Conservation (phyloP, 2,113 vertebrate species). For the Cynopterus brachyotis region DNA sequence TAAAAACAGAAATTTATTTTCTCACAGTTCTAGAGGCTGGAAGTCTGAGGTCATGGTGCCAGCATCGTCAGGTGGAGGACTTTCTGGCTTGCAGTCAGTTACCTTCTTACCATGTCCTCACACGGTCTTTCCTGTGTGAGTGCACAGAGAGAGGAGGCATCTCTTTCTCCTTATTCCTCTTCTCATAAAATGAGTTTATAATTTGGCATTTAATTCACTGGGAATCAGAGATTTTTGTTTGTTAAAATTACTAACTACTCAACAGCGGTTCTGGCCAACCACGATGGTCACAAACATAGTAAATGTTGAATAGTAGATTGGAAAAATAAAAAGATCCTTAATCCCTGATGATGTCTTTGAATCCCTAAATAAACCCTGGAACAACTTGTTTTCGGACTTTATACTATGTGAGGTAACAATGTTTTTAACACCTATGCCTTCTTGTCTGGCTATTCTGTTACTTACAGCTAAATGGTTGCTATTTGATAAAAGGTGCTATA, state of each 20-base stretch:
- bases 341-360: background rate
- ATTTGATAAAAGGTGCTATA: background rate
- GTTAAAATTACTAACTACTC: background rate
- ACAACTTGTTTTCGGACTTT: background rate
- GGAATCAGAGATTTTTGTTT: background rate
- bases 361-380: background rate
- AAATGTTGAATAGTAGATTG: background rate
- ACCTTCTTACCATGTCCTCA: background rate
- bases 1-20: background rate
- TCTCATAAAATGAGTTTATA: background rate
- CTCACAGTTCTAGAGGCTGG: background rate
- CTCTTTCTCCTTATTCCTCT: background rate
- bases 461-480: background rate
- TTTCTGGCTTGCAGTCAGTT: background rate
- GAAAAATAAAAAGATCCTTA: background rate
- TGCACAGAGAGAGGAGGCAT: background rate
- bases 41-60: background rate
- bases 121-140: background rate
- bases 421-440: background rate
- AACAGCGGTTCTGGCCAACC: background rate
- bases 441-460: background rate
- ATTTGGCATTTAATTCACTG: background rate
- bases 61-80: background rate
- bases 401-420: background rate
- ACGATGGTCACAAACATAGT: background rate